Percentiles rank a stretch among this genome's conserved stretches.
phyloP scores from a whole-genome alignment of 1,140 invertebrate species.

The Helicoverpa zea region DNA sequence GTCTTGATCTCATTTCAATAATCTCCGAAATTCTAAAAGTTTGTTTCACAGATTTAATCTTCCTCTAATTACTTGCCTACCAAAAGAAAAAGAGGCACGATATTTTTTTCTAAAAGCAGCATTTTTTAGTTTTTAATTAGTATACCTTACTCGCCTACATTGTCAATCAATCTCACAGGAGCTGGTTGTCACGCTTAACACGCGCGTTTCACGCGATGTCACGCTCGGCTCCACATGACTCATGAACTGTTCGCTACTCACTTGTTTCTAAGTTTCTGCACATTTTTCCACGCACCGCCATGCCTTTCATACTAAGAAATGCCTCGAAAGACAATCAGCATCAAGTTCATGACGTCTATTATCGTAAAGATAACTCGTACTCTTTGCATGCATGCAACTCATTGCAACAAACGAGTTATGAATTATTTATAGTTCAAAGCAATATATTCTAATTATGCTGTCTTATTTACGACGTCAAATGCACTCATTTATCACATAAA shows the following conservation, averaged over 20 bases:
- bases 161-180: conserved; percentile 29
- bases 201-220: conserved; percentile 29
- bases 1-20: too few species aligned
- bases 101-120: background rate
- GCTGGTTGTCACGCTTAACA: conserved; percentile 18
- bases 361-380: conserved; percentile 29
- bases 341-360: conserved; percentile 10
- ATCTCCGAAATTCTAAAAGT: too few species aligned
- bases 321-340: conserved; percentile 21
- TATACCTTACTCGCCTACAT: conserved; percentile 2
- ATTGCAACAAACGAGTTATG: conserved; percentile 29
- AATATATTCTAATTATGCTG: conserved; percentile 45
- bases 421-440: conserved; percentile 35
- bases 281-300: background rate
- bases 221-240: conserved; percentile 57
- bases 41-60: background rate
- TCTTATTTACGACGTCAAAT: conserved; percentile 41
- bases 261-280: background rate
- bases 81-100: background rate
- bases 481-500: conserved; percentile 40
- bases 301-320: background rate
- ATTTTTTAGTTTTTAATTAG: conserved; percentile 15
- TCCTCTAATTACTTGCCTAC: too few species aligned
- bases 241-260: conserved; percentile 50
- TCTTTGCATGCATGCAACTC: conserved; percentile 10